phyloP scores from a whole-genome alignment of 2,888 invertebrate genomes.

The Synergus japonicus region DNA sequence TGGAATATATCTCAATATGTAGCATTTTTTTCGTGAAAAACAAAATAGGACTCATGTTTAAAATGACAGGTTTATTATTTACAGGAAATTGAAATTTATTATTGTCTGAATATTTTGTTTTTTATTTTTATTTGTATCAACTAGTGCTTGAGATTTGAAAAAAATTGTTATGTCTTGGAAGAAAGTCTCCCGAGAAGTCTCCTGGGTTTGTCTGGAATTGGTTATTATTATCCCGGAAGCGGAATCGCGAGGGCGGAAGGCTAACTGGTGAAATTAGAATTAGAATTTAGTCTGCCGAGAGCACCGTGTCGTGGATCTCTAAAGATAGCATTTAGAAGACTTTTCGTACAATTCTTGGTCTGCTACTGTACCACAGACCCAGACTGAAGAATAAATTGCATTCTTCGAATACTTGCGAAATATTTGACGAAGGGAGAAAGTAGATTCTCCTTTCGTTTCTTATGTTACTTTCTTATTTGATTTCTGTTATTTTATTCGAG shows the following conservation, averaged over 20 bases:
- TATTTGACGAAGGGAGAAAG: conserved; percentile 30
- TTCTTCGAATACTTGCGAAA: conserved; percentile 34
- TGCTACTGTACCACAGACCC: conserved; percentile 4
- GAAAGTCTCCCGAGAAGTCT: conserved; percentile 24
- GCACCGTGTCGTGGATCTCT: conserved; percentile 36
- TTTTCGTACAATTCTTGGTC: conserved; percentile 32
- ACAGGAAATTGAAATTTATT: background rate
- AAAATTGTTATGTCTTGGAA: background rate
- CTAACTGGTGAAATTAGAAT: conserved; percentile 39
- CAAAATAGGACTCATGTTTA: no score
- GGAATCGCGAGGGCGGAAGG: conserved; percentile 42
- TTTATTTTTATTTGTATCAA: background rate
- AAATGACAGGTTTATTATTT: background rate
- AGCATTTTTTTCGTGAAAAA: no score
- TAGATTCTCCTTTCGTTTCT: background rate
- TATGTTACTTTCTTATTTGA: conserved; percentile 31
- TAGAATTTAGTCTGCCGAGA: conserved; percentile 38
- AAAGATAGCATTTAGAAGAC: conserved; percentile 35
- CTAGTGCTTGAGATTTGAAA: background rate
- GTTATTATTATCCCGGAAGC: conserved; percentile 42
- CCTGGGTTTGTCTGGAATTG: conserved; percentile 30
- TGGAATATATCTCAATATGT: no score
- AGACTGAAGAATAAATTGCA: conserved; percentile 24
- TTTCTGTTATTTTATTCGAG: conserved; percentile 22
- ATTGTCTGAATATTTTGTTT: background rate